Base-by-base conservation (phyloP, 64 coral and sea anemone species). In the Pachyseris speciosa region DNA sequence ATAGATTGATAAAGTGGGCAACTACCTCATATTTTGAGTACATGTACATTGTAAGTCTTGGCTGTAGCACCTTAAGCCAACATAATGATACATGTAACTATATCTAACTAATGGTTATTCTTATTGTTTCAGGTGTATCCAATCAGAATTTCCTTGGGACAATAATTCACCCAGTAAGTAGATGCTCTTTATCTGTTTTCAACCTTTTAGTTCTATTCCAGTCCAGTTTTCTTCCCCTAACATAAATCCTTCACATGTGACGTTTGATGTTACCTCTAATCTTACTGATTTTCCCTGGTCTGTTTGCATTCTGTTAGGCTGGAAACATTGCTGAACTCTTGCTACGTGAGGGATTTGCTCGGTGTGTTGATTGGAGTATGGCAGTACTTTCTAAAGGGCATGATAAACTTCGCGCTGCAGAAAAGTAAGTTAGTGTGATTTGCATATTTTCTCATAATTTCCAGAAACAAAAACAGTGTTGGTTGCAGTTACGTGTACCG, bases 361-460 rank as follows among this genome's bases (percentile, higher is more conserved):
- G 97, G 1, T 99, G 97, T 76, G 97, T 99, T 44, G 94, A 99
- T 68, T 99, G 97, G 97, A 99, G 96, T 42, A 98, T 98, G 96
- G 94, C 94, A 26, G 96, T 95, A 1, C 65, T 98, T 47, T 84
- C 93, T 17, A 89, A 74, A 66, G 96, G 94, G 44, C 96, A 92
- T 52, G 86, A 95, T 12, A 92, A 92, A 42, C 86, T 93, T 11
- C 92, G 94, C 63, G 70, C 74, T 44, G 85, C 96, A 37, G 93
- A 99, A 90, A 95, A 90, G 93, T 98, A 89, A 88, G 92, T 17
- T 65, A 28, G 28, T 17, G 25, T 61, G 20, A 58, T 16, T 19
- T 17, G 13, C 10, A 30, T 17, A 44, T 75, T 37, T 19, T 4
- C 8, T 22, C 41, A 37, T 43, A 0, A 0, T 25, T 24, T 22